These are phyloP conservation scores for Lithophane leautieri DNA, from an alignment of 2,888 invertebrate genomes.

Conservation along the genomic window DNA sequence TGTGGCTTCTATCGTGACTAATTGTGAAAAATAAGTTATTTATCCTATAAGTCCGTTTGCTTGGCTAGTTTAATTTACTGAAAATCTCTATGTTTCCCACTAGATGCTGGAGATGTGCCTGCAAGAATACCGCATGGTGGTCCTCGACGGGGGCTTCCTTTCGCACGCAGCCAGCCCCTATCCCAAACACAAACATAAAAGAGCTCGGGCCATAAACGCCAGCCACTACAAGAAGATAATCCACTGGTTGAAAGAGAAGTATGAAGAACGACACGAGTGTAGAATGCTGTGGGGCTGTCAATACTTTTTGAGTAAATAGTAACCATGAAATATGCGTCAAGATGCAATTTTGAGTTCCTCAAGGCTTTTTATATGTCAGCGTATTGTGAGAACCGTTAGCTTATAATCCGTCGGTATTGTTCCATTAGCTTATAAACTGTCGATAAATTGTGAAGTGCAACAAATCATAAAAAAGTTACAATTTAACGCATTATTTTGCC, in stretches of 20 bases:
- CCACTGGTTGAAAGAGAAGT: slow-evolving; percentile 83
- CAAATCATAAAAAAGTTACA: no score
- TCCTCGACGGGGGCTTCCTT: slow-evolving; percentile 93
- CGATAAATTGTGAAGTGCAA: no score
- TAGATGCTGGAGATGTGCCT: slow-evolving; percentile 95
- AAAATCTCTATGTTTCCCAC: neutral
- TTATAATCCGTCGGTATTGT: no score
- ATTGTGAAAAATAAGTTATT: neutral
- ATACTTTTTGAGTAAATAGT: no score
- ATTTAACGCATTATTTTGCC: no score
- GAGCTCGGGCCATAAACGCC: slow-evolving; percentile 82
- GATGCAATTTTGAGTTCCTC: slow-evolving; percentile 17
- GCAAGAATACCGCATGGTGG: slow-evolving; percentile 92
- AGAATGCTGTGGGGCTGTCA: slow-evolving; percentile 78
- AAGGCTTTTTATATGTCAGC: neutral
- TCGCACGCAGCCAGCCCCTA: slow-evolving; percentile 91
- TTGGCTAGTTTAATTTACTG: neutral
- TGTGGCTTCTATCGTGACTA: neutral
- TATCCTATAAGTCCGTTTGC: no score
- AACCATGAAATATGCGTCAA: neutral
- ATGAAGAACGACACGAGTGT: slow-evolving; percentile 85
- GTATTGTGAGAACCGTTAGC: no score
- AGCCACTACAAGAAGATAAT: slow-evolving; percentile 88
- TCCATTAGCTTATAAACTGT: no score
- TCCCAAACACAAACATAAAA: slow-evolving; percentile 61